These are phyloP conservation scores for Petrocephalus zakoni DNA, from an alignment of 2,113 vertebrate genomes.

Conservation along the genomic window DNA sequence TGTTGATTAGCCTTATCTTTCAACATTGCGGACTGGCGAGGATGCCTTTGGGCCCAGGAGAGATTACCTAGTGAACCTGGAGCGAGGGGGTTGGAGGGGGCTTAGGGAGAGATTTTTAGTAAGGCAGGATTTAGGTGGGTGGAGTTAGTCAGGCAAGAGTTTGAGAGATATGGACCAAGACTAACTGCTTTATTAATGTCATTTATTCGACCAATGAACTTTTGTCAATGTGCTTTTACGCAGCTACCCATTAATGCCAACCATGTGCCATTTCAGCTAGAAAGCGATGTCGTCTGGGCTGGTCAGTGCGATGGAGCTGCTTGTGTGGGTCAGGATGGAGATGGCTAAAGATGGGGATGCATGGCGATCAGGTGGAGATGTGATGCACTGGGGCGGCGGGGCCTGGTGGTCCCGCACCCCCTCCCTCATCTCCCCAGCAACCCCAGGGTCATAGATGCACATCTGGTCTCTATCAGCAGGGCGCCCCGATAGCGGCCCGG, in stretches of 20 bases:
- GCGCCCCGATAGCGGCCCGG: background rate
- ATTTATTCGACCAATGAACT: background rate
- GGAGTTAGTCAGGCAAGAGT: background rate
- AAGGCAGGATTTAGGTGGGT: background rate
- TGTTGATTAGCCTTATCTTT: slow-evolving; percentile 41
- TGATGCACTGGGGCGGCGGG: background rate
- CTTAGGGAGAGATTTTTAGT: background rate
- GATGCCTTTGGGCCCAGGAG: slow-evolving; percentile 9
- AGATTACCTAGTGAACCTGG: background rate
- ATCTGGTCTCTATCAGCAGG: slow-evolving; percentile 24
- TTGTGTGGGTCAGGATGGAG: background rate
- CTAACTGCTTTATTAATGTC: background rate
- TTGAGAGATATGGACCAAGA: background rate
- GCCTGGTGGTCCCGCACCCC: background rate
- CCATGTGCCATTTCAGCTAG: background rate
- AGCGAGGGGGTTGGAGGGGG: background rate
- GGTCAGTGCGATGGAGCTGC: background rate
- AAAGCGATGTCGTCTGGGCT: background rate
- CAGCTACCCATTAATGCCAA: background rate
- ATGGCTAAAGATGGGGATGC: background rate
- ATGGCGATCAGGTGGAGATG: slow-evolving; percentile 20
- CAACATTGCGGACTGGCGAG: slow-evolving; percentile 13
- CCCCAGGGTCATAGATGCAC: slow-evolving; percentile 10
- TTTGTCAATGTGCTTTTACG: background rate
- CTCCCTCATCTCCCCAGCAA: background rate